phyloP scores from a whole-genome alignment of 2,113 vertebrate species.

The Capra hircus region DNA sequence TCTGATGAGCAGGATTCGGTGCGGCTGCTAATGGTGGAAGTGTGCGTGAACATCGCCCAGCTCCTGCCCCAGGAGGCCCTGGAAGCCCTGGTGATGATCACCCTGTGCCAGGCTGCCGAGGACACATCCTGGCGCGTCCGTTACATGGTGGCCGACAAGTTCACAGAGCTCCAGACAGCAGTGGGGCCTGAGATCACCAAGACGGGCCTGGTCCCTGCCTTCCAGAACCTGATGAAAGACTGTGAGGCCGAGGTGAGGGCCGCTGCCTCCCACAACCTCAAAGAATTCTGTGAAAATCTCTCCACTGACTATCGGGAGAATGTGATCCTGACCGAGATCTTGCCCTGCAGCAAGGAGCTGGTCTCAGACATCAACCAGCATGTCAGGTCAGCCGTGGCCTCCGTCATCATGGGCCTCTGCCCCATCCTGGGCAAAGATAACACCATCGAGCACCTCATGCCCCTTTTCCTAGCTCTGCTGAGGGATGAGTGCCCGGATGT shows the following conservation, averaged over 20 bases:
- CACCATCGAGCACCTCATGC: conserved; percentile 83
- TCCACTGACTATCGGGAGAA: conserved; percentile 78
- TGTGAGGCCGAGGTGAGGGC: conserved; percentile 83
- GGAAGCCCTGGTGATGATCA: conserved; percentile 82
- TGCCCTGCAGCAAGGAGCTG: conserved; percentile 82
- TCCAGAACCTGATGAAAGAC: conserved; percentile 86
- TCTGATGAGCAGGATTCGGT: conserved; percentile 85
- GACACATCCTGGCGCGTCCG: conserved; percentile 83
- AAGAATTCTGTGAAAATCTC: conserved; percentile 84
- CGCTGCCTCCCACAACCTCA: conserved; percentile 81
- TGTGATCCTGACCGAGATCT: conserved; percentile 80
- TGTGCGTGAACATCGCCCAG: conserved; percentile 80
- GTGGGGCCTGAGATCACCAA: conserved; percentile 84
- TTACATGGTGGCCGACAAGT: conserved; percentile 84
- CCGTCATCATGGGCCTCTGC: conserved; percentile 83
- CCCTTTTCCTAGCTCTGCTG: conserved; percentile 82
- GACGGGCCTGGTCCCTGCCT: conserved; percentile 80
- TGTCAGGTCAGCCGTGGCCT: conserved; percentile 83
- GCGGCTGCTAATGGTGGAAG: conserved; percentile 80
- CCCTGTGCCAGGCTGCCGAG: conserved; percentile 80
- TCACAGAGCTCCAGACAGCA: conserved; percentile 82
- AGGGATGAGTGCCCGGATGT: conserved; percentile 84
- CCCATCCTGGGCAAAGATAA: conserved; percentile 84
- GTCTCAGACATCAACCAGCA: conserved; percentile 83
- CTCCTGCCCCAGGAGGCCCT: conserved; percentile 82